These are phyloP conservation scores for Athalia rosae DNA, from an alignment of 2,888 invertebrate species.

Conservation along the genomic window DNA sequence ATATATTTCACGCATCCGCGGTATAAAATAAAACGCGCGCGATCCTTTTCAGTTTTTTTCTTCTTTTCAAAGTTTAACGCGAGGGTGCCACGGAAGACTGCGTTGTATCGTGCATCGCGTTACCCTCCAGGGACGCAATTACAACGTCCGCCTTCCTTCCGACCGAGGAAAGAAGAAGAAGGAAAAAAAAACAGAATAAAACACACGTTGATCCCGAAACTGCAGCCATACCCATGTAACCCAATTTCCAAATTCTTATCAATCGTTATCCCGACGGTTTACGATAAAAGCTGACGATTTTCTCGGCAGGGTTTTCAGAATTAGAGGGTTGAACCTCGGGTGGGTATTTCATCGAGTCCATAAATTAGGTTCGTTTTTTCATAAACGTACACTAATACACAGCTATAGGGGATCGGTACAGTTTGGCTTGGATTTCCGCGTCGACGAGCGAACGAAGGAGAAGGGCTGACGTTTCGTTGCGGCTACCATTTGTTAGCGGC, in stretches of 20 bases:
- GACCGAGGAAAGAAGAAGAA: no score
- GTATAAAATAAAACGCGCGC: conserved; percentile 21
- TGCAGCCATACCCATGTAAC: no score
- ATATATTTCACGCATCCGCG: conserved; percentile 1
- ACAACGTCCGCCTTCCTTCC: conserved; percentile 60
- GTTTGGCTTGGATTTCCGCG: no score
- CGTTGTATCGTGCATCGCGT: conserved; percentile 65
- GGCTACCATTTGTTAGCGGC: conserved; percentile 15
- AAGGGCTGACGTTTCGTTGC: conserved; percentile 13
- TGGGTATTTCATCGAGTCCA: no score
- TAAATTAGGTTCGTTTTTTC: conserved; percentile 27
- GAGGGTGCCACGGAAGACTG: conserved; percentile 65
- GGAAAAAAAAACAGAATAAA: no score
- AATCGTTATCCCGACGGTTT: background rate
- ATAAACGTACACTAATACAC: no score
- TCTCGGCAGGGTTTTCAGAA: background rate
- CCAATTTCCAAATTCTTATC: no score
- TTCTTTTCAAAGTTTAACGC: conserved; percentile 42
- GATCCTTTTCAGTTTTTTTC: conserved; percentile 54
- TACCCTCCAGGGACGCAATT: conserved; percentile 72
- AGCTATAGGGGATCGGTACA: no score
- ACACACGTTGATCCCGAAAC: no score
- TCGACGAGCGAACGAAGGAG: background rate
- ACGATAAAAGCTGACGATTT: background rate
- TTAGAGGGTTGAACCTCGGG: background rate